Conservation (phyloP, 2,888 invertebrate species). For the Arge pagana region DNA sequence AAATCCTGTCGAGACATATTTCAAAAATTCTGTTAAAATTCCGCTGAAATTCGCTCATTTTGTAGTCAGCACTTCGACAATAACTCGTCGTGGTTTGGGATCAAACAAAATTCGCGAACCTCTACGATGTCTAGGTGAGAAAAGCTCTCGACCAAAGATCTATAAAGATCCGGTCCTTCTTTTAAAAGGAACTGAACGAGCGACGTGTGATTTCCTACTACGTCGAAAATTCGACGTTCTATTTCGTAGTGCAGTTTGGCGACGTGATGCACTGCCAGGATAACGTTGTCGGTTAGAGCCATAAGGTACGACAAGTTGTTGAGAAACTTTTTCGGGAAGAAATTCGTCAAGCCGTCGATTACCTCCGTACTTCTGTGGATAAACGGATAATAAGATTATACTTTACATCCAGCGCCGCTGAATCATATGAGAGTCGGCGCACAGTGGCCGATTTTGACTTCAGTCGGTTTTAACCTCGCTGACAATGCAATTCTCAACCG, state of each 20-base stretch:
- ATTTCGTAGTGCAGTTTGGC: constrained; percentile 44
- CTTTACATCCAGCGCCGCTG: background rate
- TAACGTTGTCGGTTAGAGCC: constrained; percentile 40
- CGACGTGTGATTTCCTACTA: constrained; percentile 37
- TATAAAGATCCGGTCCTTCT: constrained; percentile 42
- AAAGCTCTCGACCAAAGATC: constrained; percentile 39
- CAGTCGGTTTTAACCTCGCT: too few species aligned
- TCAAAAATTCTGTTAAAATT: background rate
- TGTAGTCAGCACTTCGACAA: too few species aligned
- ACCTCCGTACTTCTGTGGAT: constrained; percentile 48
- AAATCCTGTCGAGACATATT: constrained; percentile 36
- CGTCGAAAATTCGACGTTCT: constrained; percentile 36
- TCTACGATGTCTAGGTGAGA: constrained; percentile 41
- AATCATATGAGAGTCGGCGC: background rate
- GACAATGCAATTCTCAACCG: too few species aligned
- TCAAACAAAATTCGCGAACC: constrained; percentile 34
- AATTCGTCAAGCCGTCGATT: constrained; percentile 38
- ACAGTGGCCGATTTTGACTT: too few species aligned
- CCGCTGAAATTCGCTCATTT: background rate
- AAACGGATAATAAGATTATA: too few species aligned
- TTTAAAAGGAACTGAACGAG: constrained; percentile 40
- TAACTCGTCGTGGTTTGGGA: too few species aligned
- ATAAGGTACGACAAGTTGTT: constrained; percentile 43
- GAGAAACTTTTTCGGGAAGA: constrained; percentile 41
- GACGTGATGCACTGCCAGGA: constrained; percentile 42